Conservation (phyloP, 2,797 vertebrate genomes). For the Tenualosa ilisha region DNA sequence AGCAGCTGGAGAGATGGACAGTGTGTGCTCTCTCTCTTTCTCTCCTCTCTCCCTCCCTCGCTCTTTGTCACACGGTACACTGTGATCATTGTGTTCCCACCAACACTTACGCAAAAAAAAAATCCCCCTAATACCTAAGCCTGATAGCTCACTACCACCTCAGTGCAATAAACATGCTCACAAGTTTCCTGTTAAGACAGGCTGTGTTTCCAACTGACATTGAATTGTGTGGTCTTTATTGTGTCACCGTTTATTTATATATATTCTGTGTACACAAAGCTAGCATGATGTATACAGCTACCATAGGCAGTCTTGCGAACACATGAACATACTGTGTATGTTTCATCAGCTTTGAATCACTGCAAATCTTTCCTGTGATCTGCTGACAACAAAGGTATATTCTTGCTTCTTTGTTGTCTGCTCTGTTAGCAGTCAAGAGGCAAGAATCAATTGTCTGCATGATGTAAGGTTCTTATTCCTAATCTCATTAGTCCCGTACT, state of each 20-base stretch:
- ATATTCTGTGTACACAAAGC: neutral
- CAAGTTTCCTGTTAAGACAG: neutral
- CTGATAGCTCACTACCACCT: neutral
- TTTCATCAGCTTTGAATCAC: neutral
- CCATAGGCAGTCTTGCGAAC: neutral
- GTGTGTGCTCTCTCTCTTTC: neutral
- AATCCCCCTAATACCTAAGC: neutral
- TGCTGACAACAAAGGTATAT: neutral
- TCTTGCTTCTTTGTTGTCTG: neutral
- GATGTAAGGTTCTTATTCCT: neutral
- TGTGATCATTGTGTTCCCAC: neutral
- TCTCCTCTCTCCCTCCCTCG: slow-evolving; percentile 1
- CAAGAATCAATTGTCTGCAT: neutral
- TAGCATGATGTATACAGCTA: neutral
- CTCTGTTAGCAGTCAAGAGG: neutral
- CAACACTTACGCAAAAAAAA: neutral
- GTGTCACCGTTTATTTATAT: neutral
- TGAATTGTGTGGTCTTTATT: neutral
- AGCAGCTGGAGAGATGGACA: slow-evolving; percentile 31
- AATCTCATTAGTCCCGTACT: slow-evolving; percentile 2
- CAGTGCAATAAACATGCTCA: neutral
- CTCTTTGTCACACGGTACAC: neutral
- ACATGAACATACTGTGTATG: neutral
- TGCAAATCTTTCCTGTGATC: neutral
- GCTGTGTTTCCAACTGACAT: neutral